Conservation (phyloP, 2,888 invertebrate species). For the Xanthostigma xanthostigma region DNA sequence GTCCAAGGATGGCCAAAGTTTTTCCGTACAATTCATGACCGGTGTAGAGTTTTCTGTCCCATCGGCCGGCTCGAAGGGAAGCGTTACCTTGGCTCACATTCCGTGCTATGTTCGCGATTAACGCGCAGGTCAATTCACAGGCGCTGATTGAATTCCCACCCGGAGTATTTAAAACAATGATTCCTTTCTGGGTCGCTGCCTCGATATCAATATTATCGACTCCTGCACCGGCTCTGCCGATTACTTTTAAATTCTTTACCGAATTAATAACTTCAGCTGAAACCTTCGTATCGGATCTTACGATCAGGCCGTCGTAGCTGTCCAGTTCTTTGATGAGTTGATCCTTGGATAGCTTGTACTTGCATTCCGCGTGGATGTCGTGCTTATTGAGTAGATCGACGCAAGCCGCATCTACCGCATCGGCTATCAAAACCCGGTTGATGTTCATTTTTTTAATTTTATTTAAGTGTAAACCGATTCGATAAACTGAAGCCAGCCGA, state of each 20-base stretch:
- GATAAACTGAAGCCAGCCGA: no score
- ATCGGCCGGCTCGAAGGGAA: constrained; percentile 75
- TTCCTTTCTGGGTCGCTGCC: constrained; percentile 68
- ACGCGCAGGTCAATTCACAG: constrained; percentile 87
- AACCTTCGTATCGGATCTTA: constrained; percentile 89
- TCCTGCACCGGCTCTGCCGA: constrained; percentile 96
- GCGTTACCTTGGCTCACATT: constrained; percentile 70
- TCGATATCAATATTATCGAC: constrained; percentile 93
- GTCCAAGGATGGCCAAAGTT: constrained; percentile 82
- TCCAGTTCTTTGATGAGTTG: constrained; percentile 72
- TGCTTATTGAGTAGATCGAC: constrained; percentile 60
- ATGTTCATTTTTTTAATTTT: constrained; percentile 33
- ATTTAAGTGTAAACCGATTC: no score
- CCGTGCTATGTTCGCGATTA: constrained; percentile 71
- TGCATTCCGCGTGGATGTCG: constrained; percentile 65
- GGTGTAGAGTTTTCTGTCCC: constrained; percentile 82
- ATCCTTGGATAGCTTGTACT: constrained; percentile 61
- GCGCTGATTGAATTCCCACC: constrained; percentile 96
- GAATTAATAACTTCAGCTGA: constrained; percentile 71
- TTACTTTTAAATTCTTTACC: constrained; percentile 62
- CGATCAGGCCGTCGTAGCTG: constrained; percentile 83
- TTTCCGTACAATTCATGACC: constrained; percentile 83
- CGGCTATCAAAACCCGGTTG: constrained; percentile 76
- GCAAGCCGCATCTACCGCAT: constrained; percentile 81
- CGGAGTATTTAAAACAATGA: constrained; percentile 89